These are phyloP conservation scores for Cherax quadricarinatus DNA, from an alignment of 1,140 invertebrate genomes.

Conservation along the genomic window DNA sequence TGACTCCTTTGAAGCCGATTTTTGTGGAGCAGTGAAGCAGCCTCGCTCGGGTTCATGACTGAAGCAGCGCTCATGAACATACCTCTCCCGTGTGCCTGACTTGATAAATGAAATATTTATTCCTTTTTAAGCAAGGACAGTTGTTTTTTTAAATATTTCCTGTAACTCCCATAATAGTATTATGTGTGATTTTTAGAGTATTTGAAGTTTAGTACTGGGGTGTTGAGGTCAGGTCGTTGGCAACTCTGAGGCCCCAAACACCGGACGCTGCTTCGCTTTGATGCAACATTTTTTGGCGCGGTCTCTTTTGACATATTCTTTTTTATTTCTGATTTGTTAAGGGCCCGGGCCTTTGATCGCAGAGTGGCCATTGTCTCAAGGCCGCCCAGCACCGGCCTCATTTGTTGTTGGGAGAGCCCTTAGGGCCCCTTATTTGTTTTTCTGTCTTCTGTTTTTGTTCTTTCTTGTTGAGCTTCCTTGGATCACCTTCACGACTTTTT, in stretches of 20 bases:
- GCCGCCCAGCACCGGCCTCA: slow-evolving; percentile 54
- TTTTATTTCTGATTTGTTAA: slow-evolving; percentile 60
- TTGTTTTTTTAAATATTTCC: neutral
- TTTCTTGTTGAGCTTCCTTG: slow-evolving; percentile 4
- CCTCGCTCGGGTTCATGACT: neutral
- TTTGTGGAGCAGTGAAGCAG: slow-evolving; percentile 20
- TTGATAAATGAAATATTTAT: neutral
- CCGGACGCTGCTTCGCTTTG: slow-evolving; percentile 19
- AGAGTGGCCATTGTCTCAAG: slow-evolving; percentile 49
- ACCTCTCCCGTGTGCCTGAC: neutral
- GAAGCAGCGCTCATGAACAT: neutral
- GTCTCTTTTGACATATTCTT: slow-evolving; percentile 60
- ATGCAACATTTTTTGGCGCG: slow-evolving; percentile 45
- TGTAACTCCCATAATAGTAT: neutral
- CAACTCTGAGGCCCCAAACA: slow-evolving; percentile 7
- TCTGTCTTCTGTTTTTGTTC: slow-evolving; percentile 12
- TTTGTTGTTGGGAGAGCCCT: slow-evolving; percentile 43
- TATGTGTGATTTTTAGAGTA: neutral
- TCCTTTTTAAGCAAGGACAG: neutral
- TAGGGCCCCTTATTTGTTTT: slow-evolving; percentile 34
- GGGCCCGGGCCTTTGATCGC: slow-evolving; percentile 46
- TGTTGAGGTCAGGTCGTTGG: neutral
- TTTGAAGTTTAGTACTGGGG: neutral
- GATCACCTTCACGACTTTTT: neutral
- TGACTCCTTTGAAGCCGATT: slow-evolving; percentile 46